Base-by-base conservation (phyloP, 2,113 vertebrate genomes). In the Dicentrarchus labrax region DNA sequence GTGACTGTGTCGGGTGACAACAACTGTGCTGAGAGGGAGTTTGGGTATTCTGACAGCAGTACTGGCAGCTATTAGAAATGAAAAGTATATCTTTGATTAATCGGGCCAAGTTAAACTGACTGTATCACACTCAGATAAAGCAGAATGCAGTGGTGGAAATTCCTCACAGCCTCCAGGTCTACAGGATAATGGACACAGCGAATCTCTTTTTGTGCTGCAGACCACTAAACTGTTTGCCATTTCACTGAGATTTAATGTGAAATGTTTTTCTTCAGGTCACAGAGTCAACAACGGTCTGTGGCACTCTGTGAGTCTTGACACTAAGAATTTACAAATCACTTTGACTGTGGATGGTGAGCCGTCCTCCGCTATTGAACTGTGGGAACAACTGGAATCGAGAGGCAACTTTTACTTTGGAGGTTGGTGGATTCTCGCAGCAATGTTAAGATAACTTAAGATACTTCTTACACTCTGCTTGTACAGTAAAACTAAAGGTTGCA, bases 381-480 rank as follows among this genome's bases (percentile, higher is more conserved):
- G 94, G 70, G 93, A 95, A 2, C 93, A 94, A 60, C 96, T 98
- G 90, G 96, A 97, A 79, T 93, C 96, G 19, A 96, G 95, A n/a
- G 95, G 94, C 64, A 95, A 80, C 85, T 96, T 98, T 87, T 97
- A 96, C 85, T 98, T 99, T 76, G 98, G 98, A 96, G 98, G 98
- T 99, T 64, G 82, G 95, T 62, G 19, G 36, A 24, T 51, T 56
- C n/a, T 43, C 22, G 6, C 17, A 41, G 1, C 38, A 30, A 3
- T 10, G 53, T 39, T 24, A 22, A 36, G 51, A 16, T 19, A 30
- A 30, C 30, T 3, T 30, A 30, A 30, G 30, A 30, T 30, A 30
- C 30, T 30, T 30, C 30, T 30, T 30, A 30, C 30, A 30, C 30
- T 30, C 2, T 36, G 13, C 10, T 22, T 38, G 9, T 56, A 12